phyloP scores from a whole-genome alignment of 2,113 vertebrate species.

The Sturnus vulgaris region DNA sequence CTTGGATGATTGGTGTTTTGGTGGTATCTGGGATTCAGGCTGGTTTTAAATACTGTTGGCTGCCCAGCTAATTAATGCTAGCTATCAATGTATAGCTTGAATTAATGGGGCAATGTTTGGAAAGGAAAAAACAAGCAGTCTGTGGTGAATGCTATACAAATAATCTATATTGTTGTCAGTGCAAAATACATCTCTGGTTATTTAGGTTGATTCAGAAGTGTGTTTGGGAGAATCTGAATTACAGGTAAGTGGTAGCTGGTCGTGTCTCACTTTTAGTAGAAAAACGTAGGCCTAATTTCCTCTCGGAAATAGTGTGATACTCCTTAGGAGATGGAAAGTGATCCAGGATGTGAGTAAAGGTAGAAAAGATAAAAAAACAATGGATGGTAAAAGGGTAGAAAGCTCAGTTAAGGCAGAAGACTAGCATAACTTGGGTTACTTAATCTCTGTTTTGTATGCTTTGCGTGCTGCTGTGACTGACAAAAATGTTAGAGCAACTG shows the following conservation, averaged over 20 bases:
- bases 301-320: background rate
- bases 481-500: constrained; percentile 11
- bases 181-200: fast-evolving
- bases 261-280: background rate
- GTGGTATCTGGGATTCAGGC: background rate
- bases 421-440: background rate
- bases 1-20: background rate
- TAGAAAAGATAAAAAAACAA: background rate
- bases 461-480: background rate
- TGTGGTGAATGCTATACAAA: background rate
- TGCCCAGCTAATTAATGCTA: background rate
- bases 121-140: background rate
- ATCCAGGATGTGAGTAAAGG: background rate
- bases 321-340: background rate
- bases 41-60: background rate
- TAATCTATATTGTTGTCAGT: background rate
- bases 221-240: background rate
- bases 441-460: background rate
- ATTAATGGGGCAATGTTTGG: background rate
- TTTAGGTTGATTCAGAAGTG: background rate
- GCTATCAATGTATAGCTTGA: background rate
- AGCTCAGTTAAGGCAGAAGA: background rate
- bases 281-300: background rate
- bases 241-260: background rate
- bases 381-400: background rate